Percentiles rank a stretch among this genome's conserved stretches.
phyloP scores from a whole-genome alignment of 2,797 vertebrate genomes.

The Diplodus puntazzo region DNA sequence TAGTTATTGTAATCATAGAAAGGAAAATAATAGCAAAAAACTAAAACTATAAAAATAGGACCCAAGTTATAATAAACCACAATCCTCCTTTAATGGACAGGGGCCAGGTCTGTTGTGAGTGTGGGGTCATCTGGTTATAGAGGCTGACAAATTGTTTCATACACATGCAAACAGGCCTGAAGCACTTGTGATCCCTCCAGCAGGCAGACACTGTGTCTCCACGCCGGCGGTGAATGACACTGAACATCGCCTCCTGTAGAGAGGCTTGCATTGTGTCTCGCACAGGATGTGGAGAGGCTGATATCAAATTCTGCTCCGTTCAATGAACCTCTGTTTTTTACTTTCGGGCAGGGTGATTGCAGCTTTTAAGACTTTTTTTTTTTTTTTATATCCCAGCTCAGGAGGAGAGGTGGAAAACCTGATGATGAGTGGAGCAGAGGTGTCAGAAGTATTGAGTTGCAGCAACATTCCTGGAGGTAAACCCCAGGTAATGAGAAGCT shows the following conservation, averaged over 20 bases:
- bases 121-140: constrained; percentile 55
- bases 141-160: constrained; percentile 77
- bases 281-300: constrained; percentile 48
- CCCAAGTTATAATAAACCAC: not conserved
- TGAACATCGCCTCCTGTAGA: constrained; percentile 65
- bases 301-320: constrained; percentile 68
- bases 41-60: not conserved
- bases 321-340: constrained; percentile 62
- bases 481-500: constrained; percentile 56
- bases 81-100: constrained; percentile 9
- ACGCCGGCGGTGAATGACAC: constrained; percentile 51
- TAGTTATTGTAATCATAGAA: no score
- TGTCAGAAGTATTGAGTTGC: constrained; percentile 70
- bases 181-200: constrained; percentile 54
- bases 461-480: constrained; percentile 72
- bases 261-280: constrained; percentile 68
- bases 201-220: constrained; percentile 76
- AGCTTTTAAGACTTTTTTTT: constrained; percentile 44
- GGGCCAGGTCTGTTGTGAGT: constrained; percentile 25
- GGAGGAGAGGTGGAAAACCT: constrained; percentile 45
- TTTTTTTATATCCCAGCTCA: constrained; percentile 46
- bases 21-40: not conserved
- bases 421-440: constrained; percentile 60
- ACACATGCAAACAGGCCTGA: constrained; percentile 69
- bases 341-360: constrained; percentile 34